Evolutionary conservation across 2,113 vertebrate species (phyloP).

Genomic region (Apaloderma vittatum): DNA sequence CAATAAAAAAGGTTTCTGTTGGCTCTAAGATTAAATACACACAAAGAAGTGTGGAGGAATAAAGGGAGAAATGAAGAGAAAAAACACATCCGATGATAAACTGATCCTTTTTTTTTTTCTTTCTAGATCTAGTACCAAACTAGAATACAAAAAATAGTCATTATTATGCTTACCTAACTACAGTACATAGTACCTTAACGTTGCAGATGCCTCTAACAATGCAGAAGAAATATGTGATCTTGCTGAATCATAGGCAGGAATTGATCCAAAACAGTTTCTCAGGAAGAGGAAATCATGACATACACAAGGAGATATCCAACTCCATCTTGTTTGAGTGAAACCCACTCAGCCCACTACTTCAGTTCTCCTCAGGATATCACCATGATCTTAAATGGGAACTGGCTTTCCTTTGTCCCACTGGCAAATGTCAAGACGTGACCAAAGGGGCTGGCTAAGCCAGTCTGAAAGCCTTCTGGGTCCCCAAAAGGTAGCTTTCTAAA

Average conservation of each 20-base stretch:
- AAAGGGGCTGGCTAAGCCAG: not conserved
- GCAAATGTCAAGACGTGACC: not conserved
- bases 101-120: not conserved
- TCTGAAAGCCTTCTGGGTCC: not conserved
- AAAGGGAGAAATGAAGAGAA: not conserved
- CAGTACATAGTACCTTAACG: not conserved
- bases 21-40: not conserved
- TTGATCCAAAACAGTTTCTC: not conserved
- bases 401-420: not conserved
- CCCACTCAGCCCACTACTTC: not conserved
- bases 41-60: not conserved
- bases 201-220: not conserved
- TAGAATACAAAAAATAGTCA: not conserved
- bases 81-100: not conserved
- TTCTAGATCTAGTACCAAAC: not conserved
- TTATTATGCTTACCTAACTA: not conserved
- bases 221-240: not conserved
- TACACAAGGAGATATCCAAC: not conserved
- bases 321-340: rapidly evolving
- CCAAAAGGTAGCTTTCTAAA: not conserved
- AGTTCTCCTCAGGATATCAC: not conserved
- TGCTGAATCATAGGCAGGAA: not conserved
- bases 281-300: not conserved
- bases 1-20: constrained; percentile 23
- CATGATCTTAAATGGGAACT: not conserved